Conservation (phyloP, 2,797 vertebrate genomes). For the Nyctalus aviator region DNA sequence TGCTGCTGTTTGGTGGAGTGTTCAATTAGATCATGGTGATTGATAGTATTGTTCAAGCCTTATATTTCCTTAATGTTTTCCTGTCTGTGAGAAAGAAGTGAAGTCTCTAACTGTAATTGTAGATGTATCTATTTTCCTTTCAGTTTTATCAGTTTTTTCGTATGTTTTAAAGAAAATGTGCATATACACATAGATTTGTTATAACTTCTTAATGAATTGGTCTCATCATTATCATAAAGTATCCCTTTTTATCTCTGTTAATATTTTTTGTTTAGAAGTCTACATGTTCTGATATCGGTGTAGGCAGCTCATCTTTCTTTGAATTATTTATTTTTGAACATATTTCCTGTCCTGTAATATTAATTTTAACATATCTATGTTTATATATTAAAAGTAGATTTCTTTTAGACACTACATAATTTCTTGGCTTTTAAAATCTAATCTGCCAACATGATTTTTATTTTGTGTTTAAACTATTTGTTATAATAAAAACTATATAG, state of each 20-base stretch:
- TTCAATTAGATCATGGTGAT: conserved; percentile 49
- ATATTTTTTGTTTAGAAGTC: neutral
- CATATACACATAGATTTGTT: neutral
- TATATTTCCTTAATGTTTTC: conserved; percentile 16
- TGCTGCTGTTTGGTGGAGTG: neutral
- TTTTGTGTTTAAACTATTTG: neutral
- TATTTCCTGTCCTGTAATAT: neutral
- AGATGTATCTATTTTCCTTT: neutral
- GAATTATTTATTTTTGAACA: neutral
- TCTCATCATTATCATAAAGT: neutral
- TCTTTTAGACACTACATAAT: neutral
- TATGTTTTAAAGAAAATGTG: neutral
- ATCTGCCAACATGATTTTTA: neutral
- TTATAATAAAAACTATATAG: neutral
- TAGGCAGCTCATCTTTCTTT: neutral
- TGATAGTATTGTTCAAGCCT: neutral
- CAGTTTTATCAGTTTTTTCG: neutral
- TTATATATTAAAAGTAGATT: neutral
- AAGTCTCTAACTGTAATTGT: neutral
- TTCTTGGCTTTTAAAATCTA: neutral
- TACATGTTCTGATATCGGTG: neutral
- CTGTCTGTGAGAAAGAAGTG: neutral
- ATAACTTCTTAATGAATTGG: neutral
- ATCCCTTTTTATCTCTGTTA: neutral
- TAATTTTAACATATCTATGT: neutral